phyloP scores from a whole-genome alignment of 1,140 invertebrate genomes.

The Trichonephila clavipes region DNA sequence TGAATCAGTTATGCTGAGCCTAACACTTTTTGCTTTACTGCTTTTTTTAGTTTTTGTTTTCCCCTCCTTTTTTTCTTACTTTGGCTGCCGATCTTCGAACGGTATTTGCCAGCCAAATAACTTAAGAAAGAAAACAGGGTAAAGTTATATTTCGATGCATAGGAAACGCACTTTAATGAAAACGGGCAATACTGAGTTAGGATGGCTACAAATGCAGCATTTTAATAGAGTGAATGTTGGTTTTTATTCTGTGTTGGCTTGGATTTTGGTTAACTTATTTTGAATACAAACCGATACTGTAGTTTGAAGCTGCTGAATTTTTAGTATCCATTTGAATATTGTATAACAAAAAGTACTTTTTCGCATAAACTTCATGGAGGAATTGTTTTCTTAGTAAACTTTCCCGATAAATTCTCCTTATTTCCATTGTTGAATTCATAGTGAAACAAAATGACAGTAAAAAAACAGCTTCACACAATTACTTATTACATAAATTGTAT shows the following conservation, averaged over 20 bases:
- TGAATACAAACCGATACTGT: constrained; percentile 9
- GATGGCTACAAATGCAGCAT: constrained; percentile 31
- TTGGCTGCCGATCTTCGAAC: not conserved
- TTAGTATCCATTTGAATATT: constrained; percentile 13
- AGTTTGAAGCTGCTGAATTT: constrained; percentile 1
- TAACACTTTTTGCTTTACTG: constrained; percentile 41
- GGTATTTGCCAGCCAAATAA: constrained; percentile 63
- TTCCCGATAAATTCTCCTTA: no score
- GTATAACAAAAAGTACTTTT: not conserved
- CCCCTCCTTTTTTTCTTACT: not conserved
- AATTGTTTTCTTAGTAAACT: no score
- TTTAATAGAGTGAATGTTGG: constrained; percentile 38
- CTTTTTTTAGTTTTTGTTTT: not conserved
- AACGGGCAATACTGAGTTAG: constrained; percentile 36
- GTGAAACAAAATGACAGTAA: no score
- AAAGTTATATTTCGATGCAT: constrained; percentile 47
- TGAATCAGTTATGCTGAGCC: constrained; percentile 49
- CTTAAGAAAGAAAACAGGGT: constrained; percentile 18
- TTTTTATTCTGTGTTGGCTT: constrained; percentile 21
- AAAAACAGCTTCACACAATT: no score
- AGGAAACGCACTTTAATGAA: constrained; percentile 51
- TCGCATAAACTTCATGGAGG: not conserved
- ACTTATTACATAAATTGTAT: no score
- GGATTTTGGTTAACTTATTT: constrained; percentile 13
- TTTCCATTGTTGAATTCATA: no score